Percentiles rank a stretch among this genome's conserved stretches.
Conservation (phyloP, 2,113 vertebrate genomes). For the Martes martes region DNA sequence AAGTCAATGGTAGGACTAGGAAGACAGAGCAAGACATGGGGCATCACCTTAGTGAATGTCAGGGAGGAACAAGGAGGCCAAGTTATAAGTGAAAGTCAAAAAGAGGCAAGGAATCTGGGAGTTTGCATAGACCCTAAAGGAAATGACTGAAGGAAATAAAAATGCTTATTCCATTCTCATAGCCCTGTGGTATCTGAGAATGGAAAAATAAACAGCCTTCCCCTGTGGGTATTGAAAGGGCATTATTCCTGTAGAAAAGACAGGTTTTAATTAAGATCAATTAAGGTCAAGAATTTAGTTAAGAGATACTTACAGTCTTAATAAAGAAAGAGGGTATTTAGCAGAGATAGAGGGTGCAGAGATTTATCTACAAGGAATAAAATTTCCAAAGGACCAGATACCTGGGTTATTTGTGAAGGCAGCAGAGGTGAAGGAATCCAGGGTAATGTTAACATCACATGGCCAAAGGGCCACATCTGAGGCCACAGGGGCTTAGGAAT, state of each 20-base stretch:
- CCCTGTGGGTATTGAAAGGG: not conserved
- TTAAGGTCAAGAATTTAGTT: conserved; percentile 30
- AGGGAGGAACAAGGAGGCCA: not conserved
- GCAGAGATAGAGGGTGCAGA: not conserved
- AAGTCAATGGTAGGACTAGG: not conserved
- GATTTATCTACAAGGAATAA: not conserved
- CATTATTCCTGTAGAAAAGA: not conserved
- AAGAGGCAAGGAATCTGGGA: not conserved
- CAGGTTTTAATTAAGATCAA: not conserved
- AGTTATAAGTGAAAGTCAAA: not conserved
- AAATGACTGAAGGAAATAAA: not conserved
- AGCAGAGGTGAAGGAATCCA: not conserved
- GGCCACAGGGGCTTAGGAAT: not conserved
- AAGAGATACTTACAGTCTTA: not conserved
- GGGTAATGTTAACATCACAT: not conserved
- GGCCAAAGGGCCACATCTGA: not conserved
- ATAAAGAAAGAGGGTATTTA: not conserved
- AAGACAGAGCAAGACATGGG: not conserved
- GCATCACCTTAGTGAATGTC: not conserved
- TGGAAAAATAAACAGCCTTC: not conserved
- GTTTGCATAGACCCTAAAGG: not conserved
- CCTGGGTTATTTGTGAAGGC: not conserved
- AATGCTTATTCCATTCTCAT: not conserved
- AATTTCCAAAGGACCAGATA: not conserved
- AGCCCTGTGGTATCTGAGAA: not conserved